These are phyloP conservation scores for Microchrysa polita DNA, from an alignment of 2,888 invertebrate genomes.

Conservation along the genomic window DNA sequence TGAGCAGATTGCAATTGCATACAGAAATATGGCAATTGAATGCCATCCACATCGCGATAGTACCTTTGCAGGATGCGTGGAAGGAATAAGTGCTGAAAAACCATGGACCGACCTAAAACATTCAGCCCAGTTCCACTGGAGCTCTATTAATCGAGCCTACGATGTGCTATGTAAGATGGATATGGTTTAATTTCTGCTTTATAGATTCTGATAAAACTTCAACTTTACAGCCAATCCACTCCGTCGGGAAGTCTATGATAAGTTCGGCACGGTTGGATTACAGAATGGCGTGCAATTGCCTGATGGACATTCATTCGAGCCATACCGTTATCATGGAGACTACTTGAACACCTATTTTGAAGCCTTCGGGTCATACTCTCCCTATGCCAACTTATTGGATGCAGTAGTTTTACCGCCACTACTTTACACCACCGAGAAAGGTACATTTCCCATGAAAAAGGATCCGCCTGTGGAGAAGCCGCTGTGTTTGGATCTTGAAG, in stretches of 20 bases:
- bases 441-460: conserved; percentile 73
- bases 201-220: not conserved
- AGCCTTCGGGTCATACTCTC: conserved; percentile 85
- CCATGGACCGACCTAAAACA: conserved; percentile 51
- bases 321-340: conserved; percentile 85
- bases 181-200: not conserved
- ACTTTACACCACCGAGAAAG: conserved; percentile 70
- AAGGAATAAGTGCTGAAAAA: conserved; percentile 55
- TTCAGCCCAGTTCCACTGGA: conserved; percentile 59
- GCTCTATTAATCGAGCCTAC: conserved; percentile 76
- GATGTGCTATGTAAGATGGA: conserved; percentile 70
- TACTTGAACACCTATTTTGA: conserved; percentile 77
- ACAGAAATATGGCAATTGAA: conserved; percentile 66
- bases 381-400: conserved; percentile 80
- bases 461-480: conserved; percentile 69
- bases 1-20: conserved; percentile 78
- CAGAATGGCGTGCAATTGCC: conserved; percentile 82
- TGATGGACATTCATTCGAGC: conserved; percentile 73
- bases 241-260: conserved; percentile 82
- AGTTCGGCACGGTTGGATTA: conserved; percentile 88
- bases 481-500: conserved; percentile 70
- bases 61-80: conserved; percentile 54
- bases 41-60: conserved; percentile 65
- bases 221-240: conserved; percentile 66
- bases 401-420: conserved; percentile 71